Conservation (phyloP, 2,888 invertebrate species). For the Lasioglossum malachurum region DNA sequence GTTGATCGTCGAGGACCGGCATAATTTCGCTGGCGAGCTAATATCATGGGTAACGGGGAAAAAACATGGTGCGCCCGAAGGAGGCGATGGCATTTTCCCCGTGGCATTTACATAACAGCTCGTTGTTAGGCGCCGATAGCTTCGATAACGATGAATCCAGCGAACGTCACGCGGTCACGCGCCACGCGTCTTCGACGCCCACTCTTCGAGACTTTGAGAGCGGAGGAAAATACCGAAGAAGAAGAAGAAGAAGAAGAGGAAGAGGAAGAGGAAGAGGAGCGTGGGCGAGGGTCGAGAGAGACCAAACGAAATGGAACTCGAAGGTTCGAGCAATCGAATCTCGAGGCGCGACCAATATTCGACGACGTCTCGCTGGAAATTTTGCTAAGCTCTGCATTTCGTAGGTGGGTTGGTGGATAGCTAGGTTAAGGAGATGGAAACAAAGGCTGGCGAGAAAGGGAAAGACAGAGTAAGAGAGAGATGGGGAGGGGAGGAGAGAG, state of each 20-base stretch:
- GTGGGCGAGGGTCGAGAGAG: not conserved
- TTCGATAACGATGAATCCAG: conserved; percentile 1
- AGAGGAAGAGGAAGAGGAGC: not conserved
- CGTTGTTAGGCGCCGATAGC: not conserved
- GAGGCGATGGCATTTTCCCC: not conserved
- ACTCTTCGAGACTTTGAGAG: not conserved
- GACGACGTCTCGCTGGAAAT: not conserved
- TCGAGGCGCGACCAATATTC: not conserved
- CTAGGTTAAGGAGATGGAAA: conserved; percentile 35
- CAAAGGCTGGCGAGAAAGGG: conserved; percentile 1
- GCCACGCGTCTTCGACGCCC: not conserved
- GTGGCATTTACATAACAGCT: conserved; percentile 12
- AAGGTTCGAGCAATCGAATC: conserved; percentile 10
- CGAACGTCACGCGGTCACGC: not conserved
- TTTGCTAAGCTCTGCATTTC: conserved; percentile 31
- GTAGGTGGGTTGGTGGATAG: conserved; percentile 11
- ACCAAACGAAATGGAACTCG: conserved; percentile 5
- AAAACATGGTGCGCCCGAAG: not conserved
- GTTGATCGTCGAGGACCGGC: not conserved
- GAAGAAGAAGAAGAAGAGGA: not conserved
- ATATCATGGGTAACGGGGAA: not conserved
- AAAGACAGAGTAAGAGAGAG: not conserved
- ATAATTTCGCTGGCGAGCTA: not conserved
- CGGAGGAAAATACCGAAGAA: not conserved
- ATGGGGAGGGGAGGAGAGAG: not conserved